A percentile compares a stretch with the other conserved stretches of the same genome.
Evolutionary conservation across 2,888 invertebrate genomes (phyloP).

Genomic region (Nasonovia ribisnigri): DNA sequence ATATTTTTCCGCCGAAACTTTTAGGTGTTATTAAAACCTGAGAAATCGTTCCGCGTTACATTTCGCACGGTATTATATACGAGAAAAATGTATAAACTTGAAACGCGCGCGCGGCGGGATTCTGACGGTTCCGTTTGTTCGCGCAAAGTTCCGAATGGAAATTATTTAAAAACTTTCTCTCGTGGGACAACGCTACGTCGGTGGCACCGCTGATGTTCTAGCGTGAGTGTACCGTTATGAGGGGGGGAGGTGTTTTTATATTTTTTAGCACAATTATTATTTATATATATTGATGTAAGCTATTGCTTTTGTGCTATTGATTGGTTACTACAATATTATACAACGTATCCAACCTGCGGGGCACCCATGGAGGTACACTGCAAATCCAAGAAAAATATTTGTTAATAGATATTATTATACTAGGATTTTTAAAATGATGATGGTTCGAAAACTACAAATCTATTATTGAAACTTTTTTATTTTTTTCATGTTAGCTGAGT

Average conservation of each 20-base stretch:
- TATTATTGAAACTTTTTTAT: neutral
- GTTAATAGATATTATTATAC: no score
- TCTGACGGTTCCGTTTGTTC: neutral
- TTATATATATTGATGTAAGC: neutral
- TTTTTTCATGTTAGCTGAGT: neutral
- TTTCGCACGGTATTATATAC: neutral
- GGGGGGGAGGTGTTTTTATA: neutral
- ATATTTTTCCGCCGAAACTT: slow-evolving; percentile 42
- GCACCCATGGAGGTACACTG: neutral
- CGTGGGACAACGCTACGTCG: neutral
- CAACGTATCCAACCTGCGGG: neutral
- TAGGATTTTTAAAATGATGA: neutral
- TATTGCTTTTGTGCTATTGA: neutral
- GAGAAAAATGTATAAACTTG: slow-evolving; percentile 33
- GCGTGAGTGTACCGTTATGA: neutral
- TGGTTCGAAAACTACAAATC: neutral
- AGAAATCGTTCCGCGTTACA: neutral
- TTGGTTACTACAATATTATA: neutral
- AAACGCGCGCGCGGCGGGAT: neutral
- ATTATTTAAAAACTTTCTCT: slow-evolving; percentile 40
- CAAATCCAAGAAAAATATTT: neutral
- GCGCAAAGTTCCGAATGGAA: neutral
- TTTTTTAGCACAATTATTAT: neutral
- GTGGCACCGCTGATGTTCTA: neutral
- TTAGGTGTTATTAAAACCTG: slow-evolving; percentile 46